phyloP scores from a whole-genome alignment of 2,888 invertebrate species.

The Phoenoteleia sp. region DNA sequence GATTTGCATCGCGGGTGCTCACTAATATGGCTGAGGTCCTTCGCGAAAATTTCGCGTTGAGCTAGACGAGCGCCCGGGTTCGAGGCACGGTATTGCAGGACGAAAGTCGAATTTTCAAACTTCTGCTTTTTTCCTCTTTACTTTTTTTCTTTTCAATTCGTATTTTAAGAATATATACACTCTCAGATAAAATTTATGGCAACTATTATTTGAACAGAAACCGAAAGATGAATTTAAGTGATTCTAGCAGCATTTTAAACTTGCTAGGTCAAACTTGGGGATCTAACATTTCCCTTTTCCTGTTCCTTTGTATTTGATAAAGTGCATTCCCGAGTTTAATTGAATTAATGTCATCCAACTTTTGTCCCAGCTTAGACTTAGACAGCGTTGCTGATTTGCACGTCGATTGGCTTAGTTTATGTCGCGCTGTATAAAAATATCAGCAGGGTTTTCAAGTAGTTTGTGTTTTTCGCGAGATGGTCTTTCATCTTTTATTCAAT shows the following conservation, averaged over 20 bases:
- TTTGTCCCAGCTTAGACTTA: constrained; percentile 56
- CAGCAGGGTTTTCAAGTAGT: background rate
- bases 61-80: constrained; percentile 68
- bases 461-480: background rate
- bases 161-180: constrained; percentile 11
- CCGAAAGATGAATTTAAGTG: background rate
- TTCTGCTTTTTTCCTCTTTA: constrained; percentile 10
- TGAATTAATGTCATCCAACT: constrained; percentile 50
- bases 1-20: constrained; percentile 66
- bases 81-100: constrained; percentile 56
- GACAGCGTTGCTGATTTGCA: constrained; percentile 46
- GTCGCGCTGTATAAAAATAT: constrained; percentile 53
- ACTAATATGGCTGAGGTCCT: constrained; percentile 69
- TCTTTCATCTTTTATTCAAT: background rate
- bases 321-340: constrained; percentile 19
- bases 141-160: background rate
- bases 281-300: background rate
- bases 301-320: constrained; percentile 37
- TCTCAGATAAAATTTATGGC: constrained; percentile 8
- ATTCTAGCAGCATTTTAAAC: background rate
- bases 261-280: constrained; percentile 10
- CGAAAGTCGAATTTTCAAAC: constrained; percentile 51
- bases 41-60: constrained; percentile 66
- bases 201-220: constrained; percentile 7
- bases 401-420: constrained; percentile 7